Conservation (phyloP, 1,140 invertebrate genomes). For the Drosophila saltans region DNA sequence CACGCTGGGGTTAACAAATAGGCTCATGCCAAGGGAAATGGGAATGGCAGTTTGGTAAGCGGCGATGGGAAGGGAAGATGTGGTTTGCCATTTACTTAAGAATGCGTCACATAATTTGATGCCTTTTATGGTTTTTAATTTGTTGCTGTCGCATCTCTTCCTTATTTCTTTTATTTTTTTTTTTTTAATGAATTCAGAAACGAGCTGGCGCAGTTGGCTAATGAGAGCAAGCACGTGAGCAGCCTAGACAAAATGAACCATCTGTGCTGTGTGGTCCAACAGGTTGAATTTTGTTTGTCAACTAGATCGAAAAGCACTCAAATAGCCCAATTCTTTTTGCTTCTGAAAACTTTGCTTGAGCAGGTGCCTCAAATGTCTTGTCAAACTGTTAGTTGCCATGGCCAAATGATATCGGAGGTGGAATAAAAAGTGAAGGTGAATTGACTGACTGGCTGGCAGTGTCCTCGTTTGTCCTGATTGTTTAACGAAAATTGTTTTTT, state of each 20-base stretch:
- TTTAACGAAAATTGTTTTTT: slow-evolving; percentile 68
- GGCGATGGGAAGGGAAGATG: neutral
- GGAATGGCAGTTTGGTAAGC: slow-evolving; percentile 12
- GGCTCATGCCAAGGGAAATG: slow-evolving; percentile 43
- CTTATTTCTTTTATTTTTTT: slow-evolving; percentile 5
- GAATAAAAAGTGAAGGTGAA: slow-evolving; percentile 20
- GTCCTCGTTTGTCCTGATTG: slow-evolving; percentile 27
- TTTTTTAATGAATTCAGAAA: slow-evolving; percentile 61
- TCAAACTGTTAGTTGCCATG: slow-evolving; percentile 10
- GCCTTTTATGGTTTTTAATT: slow-evolving; percentile 79
- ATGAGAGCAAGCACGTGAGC: slow-evolving; percentile 44
- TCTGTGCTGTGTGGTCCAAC: slow-evolving; percentile 33
- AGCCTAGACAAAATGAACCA: neutral
- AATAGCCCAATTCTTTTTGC: slow-evolving; percentile 12
- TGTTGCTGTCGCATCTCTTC: slow-evolving; percentile 56
- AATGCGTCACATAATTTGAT: slow-evolving; percentile 77
- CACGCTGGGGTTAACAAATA: slow-evolving; percentile 79
- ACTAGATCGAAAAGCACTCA: slow-evolving; percentile 43
- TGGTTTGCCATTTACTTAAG: slow-evolving; percentile 41
- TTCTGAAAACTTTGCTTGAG: neutral
- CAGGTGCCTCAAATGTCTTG: slow-evolving; percentile 5
- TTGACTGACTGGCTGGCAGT: slow-evolving; percentile 25
- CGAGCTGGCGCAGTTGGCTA: slow-evolving; percentile 37
- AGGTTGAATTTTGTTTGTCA: slow-evolving; percentile 33
- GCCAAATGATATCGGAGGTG: neutral